Base-by-base conservation (phyloP, 2,113 vertebrate species). In the Tupaia chinensis region DNA sequence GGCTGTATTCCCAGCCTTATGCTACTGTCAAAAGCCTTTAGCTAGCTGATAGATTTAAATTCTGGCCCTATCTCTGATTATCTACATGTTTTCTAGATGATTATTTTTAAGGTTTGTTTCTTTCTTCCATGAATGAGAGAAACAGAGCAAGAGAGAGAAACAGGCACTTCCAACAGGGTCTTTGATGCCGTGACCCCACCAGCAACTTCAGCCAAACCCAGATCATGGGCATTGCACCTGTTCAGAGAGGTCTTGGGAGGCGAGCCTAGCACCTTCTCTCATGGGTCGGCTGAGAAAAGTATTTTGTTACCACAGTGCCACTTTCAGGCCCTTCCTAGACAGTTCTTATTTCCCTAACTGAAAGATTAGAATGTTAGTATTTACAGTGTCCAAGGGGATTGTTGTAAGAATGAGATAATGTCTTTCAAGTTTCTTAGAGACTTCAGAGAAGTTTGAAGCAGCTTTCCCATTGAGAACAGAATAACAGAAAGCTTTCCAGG, bases 391-490 rank as follows among this genome's bases (percentile, higher is more conserved):
- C 44, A 68, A 95, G 92, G 22, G 10, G 32, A 14, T 83, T 77
- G 27, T 53, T 89, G 7, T 90, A 90, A 93, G 65, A 88, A 72
- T 92, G 58, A 88, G 92, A 92, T 84, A 80, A 73, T 70, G 9
- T 29, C 77, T 89, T 29, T 94, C 32, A 95, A 93, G 83, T 65
- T 90, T 90, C 66, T 90, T 95, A 79, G 86, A 92, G 53, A 74
- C 23, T 85, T 93, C 22, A 56, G 8, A 78, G 68, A 94, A 65
- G 22, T 87, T 81, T 81, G 70, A 93, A 94, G 70, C 54, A 93
- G 60, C 63, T 89, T 96, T n/a, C 29, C 68, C 89, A 7, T 56
- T 88, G 60, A 53, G 72, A 93, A 12, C 34, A 94, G 84, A 70
- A 11, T 87, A 66, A 6, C 80, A 68, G 80, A 70, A 87, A 60